phyloP scores from a whole-genome alignment of 1,140 invertebrate species.

The Micrasema minimum region DNA sequence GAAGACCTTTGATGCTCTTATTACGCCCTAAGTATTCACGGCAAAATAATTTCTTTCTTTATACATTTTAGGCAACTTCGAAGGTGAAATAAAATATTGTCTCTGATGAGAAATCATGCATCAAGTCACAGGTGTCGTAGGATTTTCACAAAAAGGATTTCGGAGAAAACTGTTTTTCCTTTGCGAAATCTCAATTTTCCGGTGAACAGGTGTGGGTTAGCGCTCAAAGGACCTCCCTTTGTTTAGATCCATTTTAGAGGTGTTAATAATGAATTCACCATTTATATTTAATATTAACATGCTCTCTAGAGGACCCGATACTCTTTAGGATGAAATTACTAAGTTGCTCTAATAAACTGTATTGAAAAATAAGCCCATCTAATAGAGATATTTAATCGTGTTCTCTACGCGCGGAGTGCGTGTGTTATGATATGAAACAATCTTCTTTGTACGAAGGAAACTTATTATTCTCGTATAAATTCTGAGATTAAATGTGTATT shows the following conservation, averaged over 20 bases:
- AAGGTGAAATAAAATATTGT: constrained; percentile 29
- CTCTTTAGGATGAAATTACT: constrained; percentile 6
- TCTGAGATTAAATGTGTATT: too few species aligned
- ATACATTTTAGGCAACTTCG: constrained; percentile 12
- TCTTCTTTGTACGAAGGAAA: too few species aligned
- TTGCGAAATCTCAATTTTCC: constrained; percentile 38
- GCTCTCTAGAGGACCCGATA: not conserved
- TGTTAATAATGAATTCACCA: constrained; percentile 31
- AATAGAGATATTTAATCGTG: too few species aligned
- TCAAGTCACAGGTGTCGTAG: constrained; percentile 34
- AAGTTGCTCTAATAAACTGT: constrained; percentile 15
- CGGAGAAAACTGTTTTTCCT: constrained; percentile 21
- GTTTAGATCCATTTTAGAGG: constrained; percentile 18
- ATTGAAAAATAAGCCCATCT: not conserved
- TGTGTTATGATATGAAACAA: too few species aligned
- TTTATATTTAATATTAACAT: constrained; percentile 26
- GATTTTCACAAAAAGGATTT: constrained; percentile 32
- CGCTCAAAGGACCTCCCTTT: constrained; percentile 26
- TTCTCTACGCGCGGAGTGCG: too few species aligned
- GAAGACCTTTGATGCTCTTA: too few species aligned
- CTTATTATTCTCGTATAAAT: too few species aligned
- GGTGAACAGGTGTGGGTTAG: constrained; percentile 30
- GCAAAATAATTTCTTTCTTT: constrained; percentile 19
- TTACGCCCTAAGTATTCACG: too few species aligned
- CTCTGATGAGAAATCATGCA: constrained; percentile 36